Base-by-base conservation (phyloP, 2,113 vertebrate species). In the Tragelaphus imberbis region DNA sequence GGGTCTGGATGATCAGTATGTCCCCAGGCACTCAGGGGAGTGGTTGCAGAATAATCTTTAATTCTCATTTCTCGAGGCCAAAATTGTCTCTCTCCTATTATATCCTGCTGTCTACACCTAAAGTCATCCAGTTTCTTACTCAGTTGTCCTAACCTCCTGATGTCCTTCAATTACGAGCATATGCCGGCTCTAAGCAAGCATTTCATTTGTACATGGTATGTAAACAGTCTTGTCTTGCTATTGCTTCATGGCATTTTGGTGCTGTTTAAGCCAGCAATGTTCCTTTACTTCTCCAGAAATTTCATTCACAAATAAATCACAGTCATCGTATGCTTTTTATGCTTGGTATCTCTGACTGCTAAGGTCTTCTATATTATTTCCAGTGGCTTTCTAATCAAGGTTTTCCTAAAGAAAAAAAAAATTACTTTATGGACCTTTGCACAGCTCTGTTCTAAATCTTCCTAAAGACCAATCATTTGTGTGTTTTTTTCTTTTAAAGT, bases 231-330 rank as follows among this genome's bases (percentile, higher is more conserved):
- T n/a, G 89, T 40, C 51, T 36, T 95, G 5, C 15, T 90, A 14
- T 59, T 49, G n/a, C 49, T 71, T 86, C 14, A 19, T 21, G 25
- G 28, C 21, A 51, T 44, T 90, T 80, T 30, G 40, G 21, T 65
- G n/a, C 92, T 3, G 0, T 53, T 94, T 9, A 58, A 58, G n/a
- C 36, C 80, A 84, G 7, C 0, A 71, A 2, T 77, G 91, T 94
- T 96, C 6, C 58, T 96, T 92, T 95, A 95, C 51, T 94, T 93
- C 44, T 84, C 28, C 21, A 86, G 88, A 97, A 97, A 91, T 92
- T 71, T 88, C 17, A 15, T 71, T 88, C 44, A 94, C 23, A 96
- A 58, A 63, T 77, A 86, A 94, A 91, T 91, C 68, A 55, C 21
- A 63, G 88, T 55, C 11, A 56, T 68, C 28, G 13, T 23, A 21